A percentile compares a stretch with the other conserved stretches of the same genome.
Conservation (phyloP, 2,797 vertebrate species). For the Typhlichthys eigenmanni region DNA sequence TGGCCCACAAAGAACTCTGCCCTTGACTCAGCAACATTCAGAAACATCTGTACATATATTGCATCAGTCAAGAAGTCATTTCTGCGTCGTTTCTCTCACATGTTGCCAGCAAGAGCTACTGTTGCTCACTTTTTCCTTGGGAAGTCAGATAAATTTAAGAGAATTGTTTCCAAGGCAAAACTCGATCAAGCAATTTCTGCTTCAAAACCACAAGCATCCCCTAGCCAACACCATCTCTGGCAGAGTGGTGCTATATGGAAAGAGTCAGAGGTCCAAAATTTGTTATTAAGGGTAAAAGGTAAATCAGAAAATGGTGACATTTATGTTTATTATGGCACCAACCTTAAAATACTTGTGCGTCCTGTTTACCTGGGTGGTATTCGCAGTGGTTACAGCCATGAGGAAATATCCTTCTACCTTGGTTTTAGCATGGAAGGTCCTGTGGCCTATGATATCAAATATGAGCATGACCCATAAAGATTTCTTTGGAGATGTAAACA, state of each 20-base stretch:
- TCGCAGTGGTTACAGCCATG: conserved; percentile 72
- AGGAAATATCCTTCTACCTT: conserved; percentile 79
- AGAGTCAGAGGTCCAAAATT: conserved; percentile 42
- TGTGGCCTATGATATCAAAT: conserved; percentile 74
- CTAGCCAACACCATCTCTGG: conserved; percentile 59
- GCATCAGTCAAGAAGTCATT: conserved; percentile 63
- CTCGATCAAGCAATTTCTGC: conserved; percentile 63
- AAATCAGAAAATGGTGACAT: conserved; percentile 66
- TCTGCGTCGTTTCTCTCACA: conserved; percentile 58
- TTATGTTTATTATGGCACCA: conserved; percentile 64
- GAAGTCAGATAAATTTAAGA: conserved; percentile 60
- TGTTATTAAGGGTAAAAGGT: conserved; percentile 70
- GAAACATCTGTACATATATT: conserved; percentile 63
- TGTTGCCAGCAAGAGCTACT: conserved; percentile 64
- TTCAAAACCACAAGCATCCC: background rate
- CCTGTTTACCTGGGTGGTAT: conserved; percentile 67
- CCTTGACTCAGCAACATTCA: conserved; percentile 40
- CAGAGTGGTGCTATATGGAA: conserved; percentile 76
- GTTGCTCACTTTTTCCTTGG: conserved; percentile 78
- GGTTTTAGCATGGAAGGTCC: conserved; percentile 78
- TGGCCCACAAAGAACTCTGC: conserved; percentile 70
- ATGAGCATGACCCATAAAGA: conserved; percentile 30
- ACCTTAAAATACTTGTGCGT: conserved; percentile 64
- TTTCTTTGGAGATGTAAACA: background rate
- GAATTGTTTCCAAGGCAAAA: conserved; percentile 73